Conservation (phyloP, 2,797 vertebrate genomes). For the Lagorchestes hirsutus region DNA sequence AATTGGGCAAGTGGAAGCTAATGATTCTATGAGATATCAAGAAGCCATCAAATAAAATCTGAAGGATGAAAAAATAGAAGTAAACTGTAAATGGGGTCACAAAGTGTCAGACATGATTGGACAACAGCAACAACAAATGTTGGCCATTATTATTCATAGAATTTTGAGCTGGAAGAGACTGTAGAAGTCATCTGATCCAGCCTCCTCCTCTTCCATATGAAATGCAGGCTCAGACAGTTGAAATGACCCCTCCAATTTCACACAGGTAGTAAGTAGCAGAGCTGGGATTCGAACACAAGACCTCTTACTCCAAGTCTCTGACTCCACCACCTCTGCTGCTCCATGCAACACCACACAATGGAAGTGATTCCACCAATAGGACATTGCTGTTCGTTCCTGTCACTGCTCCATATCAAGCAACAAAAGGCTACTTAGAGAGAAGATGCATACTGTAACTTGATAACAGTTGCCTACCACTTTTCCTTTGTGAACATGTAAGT, state of each 20-base stretch:
- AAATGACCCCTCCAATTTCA: neutral
- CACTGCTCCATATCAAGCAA: neutral
- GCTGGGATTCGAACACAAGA: neutral
- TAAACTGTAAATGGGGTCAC: neutral
- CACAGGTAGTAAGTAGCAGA: neutral
- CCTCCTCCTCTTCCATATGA: neutral
- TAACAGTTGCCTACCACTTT: neutral
- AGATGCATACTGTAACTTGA: neutral
- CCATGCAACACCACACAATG: neutral
- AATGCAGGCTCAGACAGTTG: neutral
- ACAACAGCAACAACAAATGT: neutral
- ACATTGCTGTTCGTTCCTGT: neutral
- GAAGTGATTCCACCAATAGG: neutral
- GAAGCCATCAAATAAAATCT: too few species aligned
- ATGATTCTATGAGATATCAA: too few species aligned
- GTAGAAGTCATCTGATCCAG: neutral
- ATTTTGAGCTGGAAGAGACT: neutral
- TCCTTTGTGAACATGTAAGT: neutral
- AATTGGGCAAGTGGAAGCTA: too few species aligned
- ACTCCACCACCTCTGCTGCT: neutral
- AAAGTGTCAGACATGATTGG: neutral
- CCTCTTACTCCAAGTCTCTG: neutral
- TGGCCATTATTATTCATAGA: neutral
- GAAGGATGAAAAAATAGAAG: neutral
- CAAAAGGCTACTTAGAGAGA: neutral